Evolutionary conservation across 2,888 invertebrate species (phyloP), one percentile per base, ranked within the genome.

Genomic region (Crematogaster levior): DNA sequence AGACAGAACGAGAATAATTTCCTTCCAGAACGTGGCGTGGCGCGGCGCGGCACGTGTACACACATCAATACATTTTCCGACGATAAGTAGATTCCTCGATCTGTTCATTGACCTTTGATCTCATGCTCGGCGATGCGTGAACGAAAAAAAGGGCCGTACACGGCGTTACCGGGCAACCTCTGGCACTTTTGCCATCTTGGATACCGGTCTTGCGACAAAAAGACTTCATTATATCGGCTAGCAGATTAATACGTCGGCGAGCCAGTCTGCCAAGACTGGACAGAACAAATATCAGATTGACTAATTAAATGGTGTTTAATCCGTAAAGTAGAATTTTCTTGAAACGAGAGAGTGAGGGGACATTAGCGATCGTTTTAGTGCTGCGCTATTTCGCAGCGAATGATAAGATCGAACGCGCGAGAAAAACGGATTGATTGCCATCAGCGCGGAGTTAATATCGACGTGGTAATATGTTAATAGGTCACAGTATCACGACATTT

Each of bases 21-120:
- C 58, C 70, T 56, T 37, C 6, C 21, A 27, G 43, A 79, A 27
- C 34, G 18, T 12, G 79, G 34, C 30, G 66, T 3, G 30, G 51
- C 30, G 53, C 56, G 68, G 30, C 21, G 37, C 21, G n/a, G n/a
- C n/a, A n/a, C 4, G 6, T 56, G 27, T 53, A 10, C 24, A 30
- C 12, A 40, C 21, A 46, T 53, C 48, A 60, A 46, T 60, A 88
- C 87, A 86, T 84, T 89, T 89, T 83, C 87, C 88, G 82, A 79
- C 87, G 90, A 90, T 92, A 90, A 89, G 91, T 92, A 90, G 92
- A 92, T 92, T 91, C 88, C 85, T 88, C 90, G 91, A 90, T 91
- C 91, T 91, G 90, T 90, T 86, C 88, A 72, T 81, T 75, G 89
- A 90, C 88, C 90, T 90, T 87, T 88, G 89, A 88, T 88, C 91